Evolutionary conservation across 2,797 vertebrate genomes (phyloP).

Genomic region (Florisuga fusca): DNA sequence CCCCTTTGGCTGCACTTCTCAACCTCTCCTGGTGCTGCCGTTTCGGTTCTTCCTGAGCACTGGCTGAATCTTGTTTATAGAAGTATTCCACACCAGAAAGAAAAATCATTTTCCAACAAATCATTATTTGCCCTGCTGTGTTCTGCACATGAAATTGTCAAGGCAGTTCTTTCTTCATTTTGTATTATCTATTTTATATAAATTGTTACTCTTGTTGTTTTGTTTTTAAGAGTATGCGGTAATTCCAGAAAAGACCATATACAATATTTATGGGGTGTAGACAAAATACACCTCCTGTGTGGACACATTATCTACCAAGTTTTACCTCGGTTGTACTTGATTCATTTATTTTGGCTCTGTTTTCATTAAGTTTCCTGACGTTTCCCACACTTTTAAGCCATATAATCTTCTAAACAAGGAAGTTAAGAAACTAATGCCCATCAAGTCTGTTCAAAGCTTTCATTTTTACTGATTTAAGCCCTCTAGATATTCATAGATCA

Average conservation of each 20-base stretch:
- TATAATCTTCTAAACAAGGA: not conserved
- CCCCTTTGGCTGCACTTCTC: not conserved
- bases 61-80: not conserved
- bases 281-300: slow-evolving; percentile 4
- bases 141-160: slow-evolving; percentile 1
- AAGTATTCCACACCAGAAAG: not conserved
- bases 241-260: slow-evolving; percentile 13
- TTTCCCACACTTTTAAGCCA: not conserved
- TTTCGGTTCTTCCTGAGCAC: not conserved
- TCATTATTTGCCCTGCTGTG: not conserved
- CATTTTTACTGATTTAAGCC: not conserved
- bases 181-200: not conserved
- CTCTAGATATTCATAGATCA: not conserved
- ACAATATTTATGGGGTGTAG: slow-evolving; percentile 51
- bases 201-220: not conserved
- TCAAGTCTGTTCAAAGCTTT: not conserved
- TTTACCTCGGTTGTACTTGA: not conserved
- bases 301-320: not conserved
- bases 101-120: not conserved
- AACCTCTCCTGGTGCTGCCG: not conserved
- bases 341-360: slow-evolving; percentile 30
- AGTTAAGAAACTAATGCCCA: not conserved
- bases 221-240: not conserved
- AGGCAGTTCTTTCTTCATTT: not conserved
- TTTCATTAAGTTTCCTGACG: not conserved